Percentiles rank a stretch among this genome's conserved stretches.
Conservation (phyloP, 2,797 vertebrate species). For the Malurus leucopterus region DNA sequence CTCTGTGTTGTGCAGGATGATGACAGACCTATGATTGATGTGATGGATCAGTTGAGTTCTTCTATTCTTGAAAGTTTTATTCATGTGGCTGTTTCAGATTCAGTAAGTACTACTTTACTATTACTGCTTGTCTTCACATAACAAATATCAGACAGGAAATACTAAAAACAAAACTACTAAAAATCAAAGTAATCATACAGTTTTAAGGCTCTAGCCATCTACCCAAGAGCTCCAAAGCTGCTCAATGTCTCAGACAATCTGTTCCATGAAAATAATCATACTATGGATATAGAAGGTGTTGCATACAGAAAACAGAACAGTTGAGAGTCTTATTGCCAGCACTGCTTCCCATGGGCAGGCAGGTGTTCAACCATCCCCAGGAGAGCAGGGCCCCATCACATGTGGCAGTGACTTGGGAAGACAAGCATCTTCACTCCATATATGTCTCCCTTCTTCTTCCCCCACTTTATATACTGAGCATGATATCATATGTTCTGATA, state of each 20-base stretch:
- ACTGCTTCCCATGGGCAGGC: not conserved
- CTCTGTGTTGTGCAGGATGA: conserved; percentile 81
- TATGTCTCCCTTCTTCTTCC: not conserved
- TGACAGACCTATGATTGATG: conserved; percentile 97
- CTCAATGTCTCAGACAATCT: not conserved
- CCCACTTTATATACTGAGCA: not conserved
- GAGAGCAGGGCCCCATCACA: not conserved
- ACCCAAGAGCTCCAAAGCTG: not conserved
- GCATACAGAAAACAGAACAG: not conserved
- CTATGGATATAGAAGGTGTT: not conserved
- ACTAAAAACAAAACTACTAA: not conserved
- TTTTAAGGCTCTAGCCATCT: not conserved
- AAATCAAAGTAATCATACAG: not conserved
- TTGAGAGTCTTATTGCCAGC: not conserved
- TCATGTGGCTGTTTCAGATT: conserved; percentile 93
- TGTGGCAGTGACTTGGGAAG: accelerated
- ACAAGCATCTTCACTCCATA: not conserved
- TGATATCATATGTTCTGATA: not conserved
- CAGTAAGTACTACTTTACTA: conserved; percentile 76
- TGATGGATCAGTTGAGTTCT: conserved; percentile 97
- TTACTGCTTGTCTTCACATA: not conserved
- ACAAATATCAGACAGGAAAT: not conserved
- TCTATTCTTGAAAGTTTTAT: conserved; percentile 95
- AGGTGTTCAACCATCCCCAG: not conserved
- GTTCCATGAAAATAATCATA: not conserved